Evolutionary conservation across 2,797 vertebrate genomes (phyloP), one percentile per base, ranked within the genome.

Genomic region (Eurystomus glaucurus): DNA sequence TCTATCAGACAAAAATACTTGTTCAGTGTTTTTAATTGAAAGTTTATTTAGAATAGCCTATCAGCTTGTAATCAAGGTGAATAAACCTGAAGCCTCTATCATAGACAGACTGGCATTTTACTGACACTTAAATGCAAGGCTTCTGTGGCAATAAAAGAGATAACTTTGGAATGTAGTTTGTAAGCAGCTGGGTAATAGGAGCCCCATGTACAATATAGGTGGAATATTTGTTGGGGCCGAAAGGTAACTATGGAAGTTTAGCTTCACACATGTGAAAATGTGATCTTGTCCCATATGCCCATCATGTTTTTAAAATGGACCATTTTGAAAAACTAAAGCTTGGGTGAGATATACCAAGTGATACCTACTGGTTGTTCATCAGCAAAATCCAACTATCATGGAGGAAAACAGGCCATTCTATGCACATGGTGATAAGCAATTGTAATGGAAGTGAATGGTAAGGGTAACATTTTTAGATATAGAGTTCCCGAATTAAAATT

Each of bases 291-390:
- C 28, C 13, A 37, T 68, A 51, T 55, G 86, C 33, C 20, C 25
- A 14, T 71, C 66, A n/a, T 0, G 0, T 15, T 80, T 85, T 82
- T 81, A 11, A 60, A 70, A 43, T 76, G 25, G 25, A 11, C 94
- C 17, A 41, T 68, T 80, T 43, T 45, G 57, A 93, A 84, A 71
- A 92, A 71, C 22, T 51, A 37, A 93, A 78, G 23, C 21, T 84
- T 52, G n/a, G 28, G 26, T 58, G 45, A 90, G 54, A 45, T 29
- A 61, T n/a, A 68, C 4, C 28, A 74, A 64, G 14, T 52, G 15
- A 62, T 46, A 51, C 8, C 16, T 54, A 57, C 4, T 51, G 39
- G 81, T 57, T 0, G 0, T 43, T 85, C 74, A 46, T 4, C 46
- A 62, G 29, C 17, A 37, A 78, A 87, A 78, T 28, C 14, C 29